Percentiles rank a stretch among this genome's conserved stretches.
These are phyloP conservation scores for Gastrophysa polygoni DNA, from an alignment of 2,888 invertebrate species.

Conservation along the genomic window DNA sequence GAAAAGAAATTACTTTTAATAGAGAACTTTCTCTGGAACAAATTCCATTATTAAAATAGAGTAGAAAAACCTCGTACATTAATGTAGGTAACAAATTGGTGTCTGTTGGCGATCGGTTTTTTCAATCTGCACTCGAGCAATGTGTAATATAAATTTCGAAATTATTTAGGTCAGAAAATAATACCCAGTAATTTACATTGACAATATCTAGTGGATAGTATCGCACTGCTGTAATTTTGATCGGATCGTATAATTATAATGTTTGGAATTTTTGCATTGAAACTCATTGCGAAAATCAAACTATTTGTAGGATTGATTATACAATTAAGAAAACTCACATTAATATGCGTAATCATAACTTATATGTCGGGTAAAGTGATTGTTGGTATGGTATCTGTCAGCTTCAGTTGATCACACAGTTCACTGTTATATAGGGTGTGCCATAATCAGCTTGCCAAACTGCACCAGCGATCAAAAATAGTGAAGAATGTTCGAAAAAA, in stretches of 20 bases:
- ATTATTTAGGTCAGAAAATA: constrained; percentile 25
- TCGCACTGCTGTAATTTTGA: constrained; percentile 3
- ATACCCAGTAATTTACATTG: constrained; percentile 27
- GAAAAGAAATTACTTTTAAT: background rate
- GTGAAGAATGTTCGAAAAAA: no score
- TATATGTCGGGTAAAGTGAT: background rate
- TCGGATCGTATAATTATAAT: constrained; percentile 7
- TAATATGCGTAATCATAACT: no score
- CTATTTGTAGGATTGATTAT: background rate
- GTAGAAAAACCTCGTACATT: background rate
- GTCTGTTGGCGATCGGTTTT: background rate
- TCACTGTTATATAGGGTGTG: no score
- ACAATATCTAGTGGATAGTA: constrained; percentile 13
- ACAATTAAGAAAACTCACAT: background rate
- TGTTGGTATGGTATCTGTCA: no score
- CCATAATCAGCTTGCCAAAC: no score
- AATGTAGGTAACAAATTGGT: background rate
- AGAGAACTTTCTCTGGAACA: background rate
- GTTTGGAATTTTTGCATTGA: background rate
- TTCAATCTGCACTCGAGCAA: constrained; percentile 6
- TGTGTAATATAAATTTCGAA: constrained; percentile 22
- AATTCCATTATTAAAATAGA: background rate
- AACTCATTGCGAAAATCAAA: background rate
- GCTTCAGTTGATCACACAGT: no score
- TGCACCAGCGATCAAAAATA: no score